Evolutionary conservation across 2,888 invertebrate genomes (phyloP), one percentile per base, ranked within the genome.

Genomic region (Sinhomidia bicolor): DNA sequence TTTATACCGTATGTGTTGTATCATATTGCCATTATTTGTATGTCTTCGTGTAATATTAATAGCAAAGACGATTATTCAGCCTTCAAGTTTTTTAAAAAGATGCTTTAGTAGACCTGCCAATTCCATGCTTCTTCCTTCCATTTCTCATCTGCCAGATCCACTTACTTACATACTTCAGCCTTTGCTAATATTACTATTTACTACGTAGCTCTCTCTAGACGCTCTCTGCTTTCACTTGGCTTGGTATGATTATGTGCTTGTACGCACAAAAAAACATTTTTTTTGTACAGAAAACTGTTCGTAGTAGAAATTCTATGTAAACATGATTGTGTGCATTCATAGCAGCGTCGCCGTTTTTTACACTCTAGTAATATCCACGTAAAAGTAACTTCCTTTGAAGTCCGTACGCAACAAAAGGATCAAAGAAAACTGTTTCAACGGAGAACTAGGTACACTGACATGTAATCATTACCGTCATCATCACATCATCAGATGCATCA

Each of bases 1-100:
- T n/a, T n/a, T n/a, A n/a, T n/a, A n/a, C n/a, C n/a, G n/a, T n/a
- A n/a, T n/a, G n/a, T n/a, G n/a, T n/a, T n/a, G n/a, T n/a, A n/a
- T n/a, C n/a, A n/a, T n/a, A n/a, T n/a, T 51, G 14, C 41, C 14
- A 9, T 23, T 26, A 9, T 23, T 2, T 41, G 12, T 20, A 23
- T 29, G 74, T 44, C 7, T 4, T 23, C 10, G n/a, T 74, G 44
- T 23, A 23, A 44, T 36, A 78, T 78, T 78, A 51, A 57, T 78
- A 57, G 29, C 14, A 26, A 78, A 78, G 57, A n/a, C 54, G 17
- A 78, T 78, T 78, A 78, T 57, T 78, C 78, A 78, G 57, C 44
- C 44, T 74, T n/a, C n/a, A n/a, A 17, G 12, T 68, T 68, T 68
- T 68, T 12, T 68, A 14, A 12, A n/a, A 3, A n/a, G 17, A 57